A percentile compares a stretch with the other conserved stretches of the same genome.
These are phyloP conservation scores for Centruroides vittatus DNA, from an alignment of 1,140 invertebrate species.

Conservation along the genomic window DNA sequence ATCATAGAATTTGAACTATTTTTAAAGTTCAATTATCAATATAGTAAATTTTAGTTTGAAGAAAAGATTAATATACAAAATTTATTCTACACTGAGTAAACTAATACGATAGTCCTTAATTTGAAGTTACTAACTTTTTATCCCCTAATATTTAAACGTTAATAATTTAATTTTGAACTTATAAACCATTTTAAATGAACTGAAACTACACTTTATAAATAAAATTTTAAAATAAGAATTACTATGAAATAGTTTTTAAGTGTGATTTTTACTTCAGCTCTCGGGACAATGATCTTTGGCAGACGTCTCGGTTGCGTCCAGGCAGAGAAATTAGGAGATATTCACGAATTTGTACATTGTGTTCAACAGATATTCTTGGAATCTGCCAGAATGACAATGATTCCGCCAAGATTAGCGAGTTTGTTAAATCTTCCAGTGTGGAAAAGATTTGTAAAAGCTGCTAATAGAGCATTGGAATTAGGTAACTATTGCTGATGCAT, in stretches of 20 bases:
- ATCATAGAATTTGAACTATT: too few relatives aligned
- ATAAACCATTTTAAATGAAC: too few relatives aligned
- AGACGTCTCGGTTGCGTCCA: constrained; percentile 23
- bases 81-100: too few relatives aligned
- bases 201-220: too few relatives aligned
- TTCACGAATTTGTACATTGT: constrained; percentile 39
- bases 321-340: constrained; percentile 23
- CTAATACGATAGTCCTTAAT: too few relatives aligned
- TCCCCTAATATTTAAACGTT: too few relatives aligned
- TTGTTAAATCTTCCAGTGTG: constrained; percentile 48
- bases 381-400: constrained; percentile 46
- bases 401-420: constrained; percentile 49
- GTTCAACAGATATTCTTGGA: constrained; percentile 58
- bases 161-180: too few relatives aligned
- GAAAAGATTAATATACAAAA: too few relatives aligned
- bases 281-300: constrained; percentile 54
- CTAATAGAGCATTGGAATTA: constrained; percentile 41
- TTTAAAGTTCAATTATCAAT: too few relatives aligned
- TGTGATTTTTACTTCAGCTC: constrained; percentile 32
- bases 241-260: neutral
- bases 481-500: constrained; percentile 20
- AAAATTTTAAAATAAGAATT: too few relatives aligned
- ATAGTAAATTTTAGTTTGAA: too few relatives aligned
- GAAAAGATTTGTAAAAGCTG: constrained; percentile 50
- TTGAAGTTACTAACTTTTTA: too few relatives aligned